phyloP scores from a whole-genome alignment of 2,113 vertebrate species.

The Eptatretus burgeri region DNA sequence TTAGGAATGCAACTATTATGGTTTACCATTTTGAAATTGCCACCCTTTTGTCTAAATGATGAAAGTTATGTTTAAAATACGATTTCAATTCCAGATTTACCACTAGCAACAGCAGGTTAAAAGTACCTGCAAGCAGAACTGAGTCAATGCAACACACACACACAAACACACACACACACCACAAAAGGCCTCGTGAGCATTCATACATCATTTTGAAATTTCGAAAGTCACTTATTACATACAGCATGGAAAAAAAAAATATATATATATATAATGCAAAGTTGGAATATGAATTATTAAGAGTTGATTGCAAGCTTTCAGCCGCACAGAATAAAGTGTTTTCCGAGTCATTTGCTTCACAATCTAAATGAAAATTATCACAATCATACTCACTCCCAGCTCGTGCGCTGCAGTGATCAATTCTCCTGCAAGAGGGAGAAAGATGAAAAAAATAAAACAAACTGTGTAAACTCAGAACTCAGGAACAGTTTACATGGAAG shows the following conservation, averaged over 20 bases:
- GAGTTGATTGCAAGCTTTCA: background rate
- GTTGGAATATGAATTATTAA: background rate
- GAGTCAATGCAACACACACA: too few species aligned
- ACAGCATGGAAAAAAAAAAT: background rate
- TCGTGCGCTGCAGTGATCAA: conserved; percentile 98
- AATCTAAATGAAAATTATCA: background rate
- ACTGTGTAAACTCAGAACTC: background rate
- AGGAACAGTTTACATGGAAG: background rate
- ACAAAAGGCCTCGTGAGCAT: too few species aligned
- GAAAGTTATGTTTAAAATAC: too few species aligned
- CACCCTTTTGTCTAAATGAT: too few species aligned
- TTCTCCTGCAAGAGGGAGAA: conserved; percentile 99
- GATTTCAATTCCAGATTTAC: too few species aligned
- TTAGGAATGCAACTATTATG: too few species aligned
- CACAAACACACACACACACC: too few species aligned
- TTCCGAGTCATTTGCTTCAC: background rate
- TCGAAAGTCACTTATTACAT: background rate
- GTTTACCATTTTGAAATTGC: too few species aligned
- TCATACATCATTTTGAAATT: too few species aligned
- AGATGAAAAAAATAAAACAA: conserved; percentile 43
- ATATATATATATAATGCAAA: background rate
- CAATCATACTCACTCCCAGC: conserved; percentile 75
- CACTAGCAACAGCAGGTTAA: too few species aligned
- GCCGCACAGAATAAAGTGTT: background rate
- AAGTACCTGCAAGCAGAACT: too few species aligned